Conservation (phyloP, 1,140 invertebrate genomes). For the Calycopis cecrops region DNA sequence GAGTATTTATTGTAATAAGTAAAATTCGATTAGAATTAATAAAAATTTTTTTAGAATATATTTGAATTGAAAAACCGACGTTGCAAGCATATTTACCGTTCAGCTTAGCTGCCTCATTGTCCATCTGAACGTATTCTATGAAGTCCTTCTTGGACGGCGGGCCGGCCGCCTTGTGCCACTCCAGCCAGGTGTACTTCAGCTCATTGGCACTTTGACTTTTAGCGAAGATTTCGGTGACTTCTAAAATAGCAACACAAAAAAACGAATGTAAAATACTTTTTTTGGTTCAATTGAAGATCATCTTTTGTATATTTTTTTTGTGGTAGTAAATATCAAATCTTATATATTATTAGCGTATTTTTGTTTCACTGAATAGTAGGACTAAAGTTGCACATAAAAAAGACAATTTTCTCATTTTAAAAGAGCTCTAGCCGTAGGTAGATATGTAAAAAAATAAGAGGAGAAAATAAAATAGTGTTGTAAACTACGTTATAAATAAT, state of each 20-base stretch:
- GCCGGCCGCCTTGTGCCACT: slow-evolving; percentile 86
- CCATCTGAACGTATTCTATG: slow-evolving; percentile 79
- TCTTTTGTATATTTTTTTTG: background rate
- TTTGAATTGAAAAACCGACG: background rate
- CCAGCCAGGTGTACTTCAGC: slow-evolving; percentile 84
- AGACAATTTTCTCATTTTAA: too few relatives aligned
- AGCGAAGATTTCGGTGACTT: slow-evolving; percentile 81
- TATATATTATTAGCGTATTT: too few relatives aligned
- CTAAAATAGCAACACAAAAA: slow-evolving; percentile 51
- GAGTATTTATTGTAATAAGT: too few relatives aligned
- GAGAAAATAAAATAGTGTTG: too few relatives aligned
- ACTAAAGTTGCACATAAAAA: too few relatives aligned
- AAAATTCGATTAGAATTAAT: too few relatives aligned
- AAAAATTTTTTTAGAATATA: too few relatives aligned
- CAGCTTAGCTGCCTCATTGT: slow-evolving; percentile 86
- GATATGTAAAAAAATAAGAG: too few relatives aligned
- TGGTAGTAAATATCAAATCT: background rate
- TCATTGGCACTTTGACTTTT: slow-evolving; percentile 83
- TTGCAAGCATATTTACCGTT: slow-evolving; percentile 65
- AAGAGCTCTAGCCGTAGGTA: too few relatives aligned
- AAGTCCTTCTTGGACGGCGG: slow-evolving; percentile 82
- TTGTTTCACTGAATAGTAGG: too few relatives aligned
- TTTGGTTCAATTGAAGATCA: background rate
- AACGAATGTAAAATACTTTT: background rate
- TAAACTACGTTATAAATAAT: too few relatives aligned